Evolutionary conservation across 2,797 vertebrate species (phyloP), one percentile per base, ranked within the genome.

Genomic region (Macrochelys suwanniensis): DNA sequence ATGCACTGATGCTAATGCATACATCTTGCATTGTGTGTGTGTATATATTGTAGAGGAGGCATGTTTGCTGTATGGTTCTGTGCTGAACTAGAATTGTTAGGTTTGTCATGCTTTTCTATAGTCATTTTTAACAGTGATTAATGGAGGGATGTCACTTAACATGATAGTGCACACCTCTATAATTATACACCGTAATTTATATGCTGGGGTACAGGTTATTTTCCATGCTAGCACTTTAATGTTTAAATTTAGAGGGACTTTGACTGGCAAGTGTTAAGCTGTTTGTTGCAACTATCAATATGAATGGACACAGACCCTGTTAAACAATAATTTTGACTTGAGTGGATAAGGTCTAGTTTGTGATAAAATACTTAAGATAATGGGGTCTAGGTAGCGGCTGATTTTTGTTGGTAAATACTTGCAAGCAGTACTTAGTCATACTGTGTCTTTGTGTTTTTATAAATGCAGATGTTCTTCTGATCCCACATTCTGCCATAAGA

Each of bases 41-140:
- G 83, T 61, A 92, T 50, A 90, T 80, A 25, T 92, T 96, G 97
- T 97, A 97, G 95, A 88, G 97, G 4, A 93, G 91, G 4, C 92
- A 89, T 0, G 83, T 88, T 92, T 4, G 94, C 94, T 84, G 3
- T 5, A 0, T 2, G 26, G 95, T 97, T 94, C 97, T 82, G 95
- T 42, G 92, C 94, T 92, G 89, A 85, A 95, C 95, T 85, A 50
- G 89, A 49, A 3, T 95, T 87, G 89, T 42, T 96, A 1, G 80
- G 49, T 86, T 57, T 50, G 84, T 76, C 78, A 94, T 77, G 94
- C 90, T 42, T 92, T 28, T 82, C 95, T 87, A 0, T n/a, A 51
- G 68, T 85, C 85, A 1, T 25, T 49, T 87, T 82, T 37, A 82
- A 31, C 61, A 7, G 53, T 1, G 61, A 77, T 82, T 83, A 76